A percentile compares a stretch with the other conserved stretches of the same genome.
phyloP scores from a whole-genome alignment of 2,888 invertebrate genomes.

The Balanococcus diminutus region DNA sequence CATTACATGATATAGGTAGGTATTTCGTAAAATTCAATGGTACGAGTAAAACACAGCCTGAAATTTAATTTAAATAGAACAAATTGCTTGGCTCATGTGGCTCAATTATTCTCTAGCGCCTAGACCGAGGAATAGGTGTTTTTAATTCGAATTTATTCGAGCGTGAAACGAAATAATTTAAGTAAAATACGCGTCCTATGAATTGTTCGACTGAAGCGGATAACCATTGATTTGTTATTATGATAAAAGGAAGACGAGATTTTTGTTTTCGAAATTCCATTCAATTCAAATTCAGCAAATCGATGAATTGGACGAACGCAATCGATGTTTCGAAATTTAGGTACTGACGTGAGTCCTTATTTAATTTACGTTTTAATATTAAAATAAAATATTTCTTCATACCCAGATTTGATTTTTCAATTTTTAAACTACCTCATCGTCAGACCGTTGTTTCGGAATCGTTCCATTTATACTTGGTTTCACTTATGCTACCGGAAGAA shows the following conservation, averaged over 20 bases:
- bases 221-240: not conserved
- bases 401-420: not conserved
- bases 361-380: too few species aligned
- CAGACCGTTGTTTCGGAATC: conserved; percentile 57
- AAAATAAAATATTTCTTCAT: too few species aligned
- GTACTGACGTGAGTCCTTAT: too few species aligned
- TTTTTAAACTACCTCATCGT: not conserved
- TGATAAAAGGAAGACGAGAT: not conserved
- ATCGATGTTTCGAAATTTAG: not conserved
- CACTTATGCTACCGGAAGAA: conserved; percentile 35
- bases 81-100: not conserved
- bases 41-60: conserved; percentile 20
- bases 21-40: not conserved
- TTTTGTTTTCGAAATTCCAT: not conserved
- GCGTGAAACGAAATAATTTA: not conserved
- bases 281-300: too few species aligned
- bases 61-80: not conserved
- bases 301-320: not conserved
- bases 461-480: conserved; percentile 51
- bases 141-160: not conserved
- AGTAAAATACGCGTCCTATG: not conserved
- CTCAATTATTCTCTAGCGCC: not conserved
- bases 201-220: not conserved
- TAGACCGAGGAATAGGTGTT: not conserved
- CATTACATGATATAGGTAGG: not conserved